A percentile compares a stretch with the other conserved stretches of the same genome.
Evolutionary conservation across 2,888 invertebrate species (phyloP).

Genomic region (Macropis europaea): DNA sequence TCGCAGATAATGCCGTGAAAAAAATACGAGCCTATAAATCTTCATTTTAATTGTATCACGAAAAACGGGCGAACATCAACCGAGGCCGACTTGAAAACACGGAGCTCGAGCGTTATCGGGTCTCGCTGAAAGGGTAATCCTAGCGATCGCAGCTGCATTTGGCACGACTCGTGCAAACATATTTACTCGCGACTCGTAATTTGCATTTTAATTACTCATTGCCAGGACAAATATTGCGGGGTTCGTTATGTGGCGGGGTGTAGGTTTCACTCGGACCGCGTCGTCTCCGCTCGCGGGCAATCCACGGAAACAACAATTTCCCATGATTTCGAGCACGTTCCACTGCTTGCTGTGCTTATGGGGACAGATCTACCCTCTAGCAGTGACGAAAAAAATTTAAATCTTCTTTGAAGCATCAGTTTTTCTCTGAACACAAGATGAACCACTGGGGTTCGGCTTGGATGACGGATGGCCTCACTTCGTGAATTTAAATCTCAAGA

Average conservation of each 20-base stretch:
- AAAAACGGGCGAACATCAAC: neutral
- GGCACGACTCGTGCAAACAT: slow-evolving; percentile 67
- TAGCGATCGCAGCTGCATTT: slow-evolving; percentile 60
- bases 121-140: slow-evolving; percentile 61
- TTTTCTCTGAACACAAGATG: no score
- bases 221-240: slow-evolving; percentile 71
- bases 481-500: no score
- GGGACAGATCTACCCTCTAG: no score
- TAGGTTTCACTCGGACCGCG: slow-evolving; percentile 43
- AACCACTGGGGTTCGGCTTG: no score
- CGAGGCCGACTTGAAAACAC: neutral
- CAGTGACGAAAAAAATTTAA: no score
- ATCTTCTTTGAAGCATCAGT: no score
- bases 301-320: slow-evolving; percentile 32
- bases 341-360: no score
- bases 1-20: neutral
- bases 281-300: slow-evolving; percentile 23
- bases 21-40: neutral
- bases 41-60: slow-evolving; percentile 20
- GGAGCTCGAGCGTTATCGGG: slow-evolving; percentile 41
- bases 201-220: slow-evolving; percentile 76
- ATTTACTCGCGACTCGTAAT: slow-evolving; percentile 67
- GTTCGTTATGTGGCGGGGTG: slow-evolving; percentile 62
- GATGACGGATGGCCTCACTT: no score
- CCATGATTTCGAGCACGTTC: neutral